Base-by-base conservation (phyloP, 2,797 vertebrate species). In the Catostomus latipinnis region DNA sequence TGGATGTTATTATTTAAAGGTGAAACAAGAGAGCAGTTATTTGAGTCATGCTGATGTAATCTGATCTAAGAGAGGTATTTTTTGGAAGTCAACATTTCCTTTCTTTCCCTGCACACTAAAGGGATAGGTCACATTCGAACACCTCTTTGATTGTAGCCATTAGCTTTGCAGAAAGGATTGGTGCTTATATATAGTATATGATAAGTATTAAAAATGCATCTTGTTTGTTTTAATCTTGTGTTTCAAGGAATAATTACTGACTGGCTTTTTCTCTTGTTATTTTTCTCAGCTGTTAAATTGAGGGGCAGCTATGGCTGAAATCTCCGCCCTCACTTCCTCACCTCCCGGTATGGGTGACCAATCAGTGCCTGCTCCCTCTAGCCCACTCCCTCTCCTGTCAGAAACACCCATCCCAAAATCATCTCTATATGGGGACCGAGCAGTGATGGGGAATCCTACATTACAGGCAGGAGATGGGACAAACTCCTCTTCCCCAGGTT, bases 301-400 rank as follows among this genome's bases (percentile, higher is more conserved):
- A 84, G 85, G 86, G 74, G 90, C 81, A 88, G 89, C 82, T 71
- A 95, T 94, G 94, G 92, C 94, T 10, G 94, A 95, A 83, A 87
- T 94, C 70, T 91, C 90, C 56, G 85, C 93, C 73, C 82, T 94
- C 34, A 91, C 89, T 72, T 87, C 91, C 14, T 92, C 93, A 8
- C 84, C 92, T 56, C 87, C 93, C 60, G 84, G 87, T 5, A 77
- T 92, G 83, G 86, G 83, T 2, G 93, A 94, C 14, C 86, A 90
- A 56, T 80, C 93, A 62, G 79, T 91, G 45, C 69, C 89, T 65
- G 63, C 83, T 0, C 81, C 90, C 78, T 86, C 91, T 5, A 67
- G 88, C 14, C 71, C 56, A 7, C 83, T 83, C 22, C 60, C 88
- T 72, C 81, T 81, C n/a, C 54, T 78, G 49, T 57, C 71, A 14